These are phyloP conservation scores for Adrianichthys oophorus DNA, from an alignment of 2,797 vertebrate genomes.

Conservation along the genomic window DNA sequence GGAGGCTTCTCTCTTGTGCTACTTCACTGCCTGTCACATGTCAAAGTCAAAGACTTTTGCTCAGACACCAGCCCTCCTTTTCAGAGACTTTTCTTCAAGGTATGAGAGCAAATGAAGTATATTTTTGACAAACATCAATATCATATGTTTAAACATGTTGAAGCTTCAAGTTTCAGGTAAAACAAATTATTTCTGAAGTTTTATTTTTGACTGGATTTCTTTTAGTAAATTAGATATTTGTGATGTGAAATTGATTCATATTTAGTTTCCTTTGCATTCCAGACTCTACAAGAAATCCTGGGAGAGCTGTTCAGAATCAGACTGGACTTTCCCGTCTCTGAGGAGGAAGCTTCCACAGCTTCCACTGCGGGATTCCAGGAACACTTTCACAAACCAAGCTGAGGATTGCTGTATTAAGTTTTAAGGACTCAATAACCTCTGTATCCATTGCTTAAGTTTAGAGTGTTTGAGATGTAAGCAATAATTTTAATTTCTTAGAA, in stretches of 20 bases:
- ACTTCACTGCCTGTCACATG: conserved; percentile 83
- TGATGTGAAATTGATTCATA: not conserved
- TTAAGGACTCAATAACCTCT: conserved; percentile 55
- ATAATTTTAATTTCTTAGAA: not conserved
- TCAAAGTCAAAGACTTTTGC: conserved; percentile 70
- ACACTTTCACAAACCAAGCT: conserved; percentile 44
- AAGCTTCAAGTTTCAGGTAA: not conserved
- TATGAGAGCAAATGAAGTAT: conserved; percentile 35
- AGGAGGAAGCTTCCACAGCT: conserved; percentile 21
- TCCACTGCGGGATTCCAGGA: conserved; percentile 11
- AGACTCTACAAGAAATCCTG: conserved; percentile 82
- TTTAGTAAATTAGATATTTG: not conserved
- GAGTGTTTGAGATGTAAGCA: not conserved
- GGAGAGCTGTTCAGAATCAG: conserved; percentile 76
- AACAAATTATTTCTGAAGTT: not conserved
- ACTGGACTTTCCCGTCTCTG: conserved; percentile 16
- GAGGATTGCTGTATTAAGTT: conserved; percentile 61
- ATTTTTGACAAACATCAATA: not conserved
- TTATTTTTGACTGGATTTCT: not conserved
- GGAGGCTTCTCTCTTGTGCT: conserved; percentile 86
- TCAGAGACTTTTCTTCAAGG: conserved; percentile 84
- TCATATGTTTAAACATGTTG: not conserved
- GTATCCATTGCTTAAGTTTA: not conserved
- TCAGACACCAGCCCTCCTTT: conserved; percentile 77
- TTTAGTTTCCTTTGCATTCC: not conserved